phyloP scores from a whole-genome alignment of 2,797 vertebrate species.

The Nannoperca australis region DNA sequence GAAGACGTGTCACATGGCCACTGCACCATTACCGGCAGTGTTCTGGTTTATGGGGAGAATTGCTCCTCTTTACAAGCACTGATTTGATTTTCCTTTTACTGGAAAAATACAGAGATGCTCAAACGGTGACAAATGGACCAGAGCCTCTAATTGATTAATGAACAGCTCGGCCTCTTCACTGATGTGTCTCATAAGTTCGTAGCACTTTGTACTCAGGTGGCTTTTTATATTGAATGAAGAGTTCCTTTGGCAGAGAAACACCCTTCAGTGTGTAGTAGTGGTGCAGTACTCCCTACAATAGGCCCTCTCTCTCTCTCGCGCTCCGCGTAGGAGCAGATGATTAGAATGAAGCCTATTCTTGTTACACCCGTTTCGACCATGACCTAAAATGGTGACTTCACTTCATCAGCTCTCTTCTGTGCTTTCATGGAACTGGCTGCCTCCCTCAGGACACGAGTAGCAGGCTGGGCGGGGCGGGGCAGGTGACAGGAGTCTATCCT shows the following conservation, averaged over 20 bases:
- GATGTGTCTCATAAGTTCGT: not conserved
- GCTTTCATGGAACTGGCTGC: constrained; percentile 52
- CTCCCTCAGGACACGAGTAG: constrained; percentile 44
- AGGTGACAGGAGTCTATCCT: constrained; percentile 35
- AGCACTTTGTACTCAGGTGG: not conserved
- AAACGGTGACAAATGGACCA: constrained; percentile 7
- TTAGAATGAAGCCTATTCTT: constrained; percentile 82
- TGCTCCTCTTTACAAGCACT: constrained; percentile 13
- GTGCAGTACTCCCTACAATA: constrained; percentile 56
- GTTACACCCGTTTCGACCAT: constrained; percentile 65
- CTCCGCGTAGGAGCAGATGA: constrained; percentile 58
- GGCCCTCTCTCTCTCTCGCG: constrained; percentile 42
- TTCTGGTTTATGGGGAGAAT: constrained; percentile 4
- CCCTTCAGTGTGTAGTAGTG: constrained; percentile 47
- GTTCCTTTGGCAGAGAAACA: constrained; percentile 40
- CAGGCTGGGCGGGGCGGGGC: constrained; percentile 63
- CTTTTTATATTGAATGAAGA: constrained; percentile 36
- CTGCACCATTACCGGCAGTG: constrained; percentile 13
- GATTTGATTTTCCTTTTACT: constrained; percentile 10
- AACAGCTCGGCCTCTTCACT: not conserved
- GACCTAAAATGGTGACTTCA: constrained; percentile 84
- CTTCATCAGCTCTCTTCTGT: constrained; percentile 70
- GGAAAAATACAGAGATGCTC: constrained; percentile 4
- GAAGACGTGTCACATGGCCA: not conserved
- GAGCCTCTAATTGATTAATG: constrained; percentile 18